Evolutionary conservation across 1,140 invertebrate species (phyloP).

Genomic region (Rhopalosiphum padi): DNA sequence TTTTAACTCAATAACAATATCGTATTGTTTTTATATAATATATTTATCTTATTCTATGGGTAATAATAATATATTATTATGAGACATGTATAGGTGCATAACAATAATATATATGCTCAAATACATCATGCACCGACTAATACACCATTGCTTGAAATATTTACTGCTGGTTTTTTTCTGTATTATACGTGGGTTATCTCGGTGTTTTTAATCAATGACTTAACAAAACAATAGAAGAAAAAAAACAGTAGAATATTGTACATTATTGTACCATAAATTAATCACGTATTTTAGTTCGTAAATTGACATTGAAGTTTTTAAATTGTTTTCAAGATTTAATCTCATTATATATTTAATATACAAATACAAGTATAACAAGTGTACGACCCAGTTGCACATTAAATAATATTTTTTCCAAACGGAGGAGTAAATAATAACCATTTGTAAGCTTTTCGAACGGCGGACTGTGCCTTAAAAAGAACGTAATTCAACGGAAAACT

Average conservation of each 20-base stretch:
- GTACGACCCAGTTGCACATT: background rate
- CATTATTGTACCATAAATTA: background rate
- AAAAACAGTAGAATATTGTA: conserved; percentile 37
- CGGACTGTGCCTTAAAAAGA: background rate
- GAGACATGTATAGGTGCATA: background rate
- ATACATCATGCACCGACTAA: background rate
- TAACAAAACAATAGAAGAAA: conserved; percentile 41
- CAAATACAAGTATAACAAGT: background rate
- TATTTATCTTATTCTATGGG: background rate
- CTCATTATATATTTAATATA: conserved; percentile 22
- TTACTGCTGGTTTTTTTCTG: conserved; percentile 15
- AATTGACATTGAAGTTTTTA: background rate
- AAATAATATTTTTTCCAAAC: background rate
- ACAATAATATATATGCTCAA: background rate
- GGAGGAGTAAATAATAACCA: background rate
- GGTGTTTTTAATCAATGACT: conserved; percentile 39
- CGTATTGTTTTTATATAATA: background rate
- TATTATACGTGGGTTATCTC: conserved; percentile 39
- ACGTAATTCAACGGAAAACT: background rate
- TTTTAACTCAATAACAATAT: background rate
- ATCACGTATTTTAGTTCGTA: conserved; percentile 30
- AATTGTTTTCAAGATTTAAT: conserved; percentile 32
- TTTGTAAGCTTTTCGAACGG: background rate
- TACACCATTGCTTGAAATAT: background rate
- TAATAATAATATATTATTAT: background rate